Evolutionary conservation across 2,113 vertebrate species (phyloP).

Genomic region (Onychostoma macrolepis): DNA sequence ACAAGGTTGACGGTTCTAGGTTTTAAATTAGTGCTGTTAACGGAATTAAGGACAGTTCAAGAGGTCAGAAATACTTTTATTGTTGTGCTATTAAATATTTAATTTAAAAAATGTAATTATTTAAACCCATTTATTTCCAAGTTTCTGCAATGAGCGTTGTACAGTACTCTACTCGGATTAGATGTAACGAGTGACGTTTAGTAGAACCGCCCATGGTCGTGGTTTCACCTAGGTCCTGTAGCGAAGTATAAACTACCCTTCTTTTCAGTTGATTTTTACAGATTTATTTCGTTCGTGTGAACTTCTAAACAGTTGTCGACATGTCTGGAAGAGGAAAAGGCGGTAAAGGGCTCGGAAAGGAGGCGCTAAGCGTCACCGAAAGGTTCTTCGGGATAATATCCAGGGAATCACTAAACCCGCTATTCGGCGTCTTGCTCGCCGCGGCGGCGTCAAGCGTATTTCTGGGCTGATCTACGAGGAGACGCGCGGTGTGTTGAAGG

Average conservation of each 20-base stretch:
- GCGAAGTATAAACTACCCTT: not conserved
- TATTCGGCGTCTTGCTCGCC: not conserved
- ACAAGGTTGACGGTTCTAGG: too few species aligned
- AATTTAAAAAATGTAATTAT: too few species aligned
- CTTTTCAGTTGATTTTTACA: not conserved
- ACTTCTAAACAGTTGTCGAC: accelerated
- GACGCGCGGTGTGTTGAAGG: not conserved
- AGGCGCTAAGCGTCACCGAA: not conserved
- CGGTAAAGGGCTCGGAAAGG: not conserved
- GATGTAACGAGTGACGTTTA: not conserved
- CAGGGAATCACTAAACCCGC: slow-evolving; percentile 7
- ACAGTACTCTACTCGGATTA: not conserved
- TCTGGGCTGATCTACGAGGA: not conserved
- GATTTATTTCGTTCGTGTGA: not conserved
- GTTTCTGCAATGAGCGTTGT: accelerated
- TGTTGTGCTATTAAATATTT: too few species aligned
- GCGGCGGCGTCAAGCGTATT: not conserved
- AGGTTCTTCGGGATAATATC: not conserved
- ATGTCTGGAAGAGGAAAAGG: slow-evolving; percentile 8
- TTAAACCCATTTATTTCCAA: not conserved
- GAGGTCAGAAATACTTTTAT: too few species aligned
- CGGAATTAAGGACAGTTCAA: too few species aligned
- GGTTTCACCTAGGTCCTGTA: not conserved
- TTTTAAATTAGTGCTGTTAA: too few species aligned
- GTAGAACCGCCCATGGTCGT: not conserved